Base-by-base conservation (phyloP, 2,113 vertebrate species). In the Zonotrichia leucophrys region DNA sequence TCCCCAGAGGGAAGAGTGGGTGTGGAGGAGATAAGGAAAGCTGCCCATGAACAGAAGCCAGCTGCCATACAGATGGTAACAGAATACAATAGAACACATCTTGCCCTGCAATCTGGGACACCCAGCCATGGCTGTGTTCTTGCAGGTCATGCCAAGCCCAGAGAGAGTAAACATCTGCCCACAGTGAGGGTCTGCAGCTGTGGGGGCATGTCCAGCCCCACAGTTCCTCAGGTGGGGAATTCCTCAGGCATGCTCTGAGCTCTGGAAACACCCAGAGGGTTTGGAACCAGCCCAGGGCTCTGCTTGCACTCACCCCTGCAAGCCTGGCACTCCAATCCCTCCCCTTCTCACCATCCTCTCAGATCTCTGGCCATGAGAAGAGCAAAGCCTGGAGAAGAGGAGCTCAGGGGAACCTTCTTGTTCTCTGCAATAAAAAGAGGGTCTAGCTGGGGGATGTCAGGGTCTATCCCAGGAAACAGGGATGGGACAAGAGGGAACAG, bases 371-470 rank as follows among this genome's bases (percentile, higher is more conserved):
- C n/a, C 52, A 37, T 0, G 2, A 67, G 60, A 30, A 25, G 39
- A 30, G 39, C 39, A 46, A n/a, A 25, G 11, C 28, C 53, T 47
- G 70, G 12, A 41, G 46, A 15, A 18, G 15, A 68, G 20, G n/a
- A 75, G 47, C 46, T 68, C 53, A 10, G 62, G 21, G 39, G 5
- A 2, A 53, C 16, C n/a, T 46, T 46, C 41, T 15, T 53, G 60
- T 18, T 68, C 53, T 41, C 24, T 27, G 0, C 46, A 27, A 19
- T 18, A 4, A 53, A 5, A 83, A 39, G 11, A 41, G 20, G 11
- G 11, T 25, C 5, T 1, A 19, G 24, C 24, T 17, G 4, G 30
- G 53, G 21, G 4, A n/a, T 9, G 17, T 15, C 0, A 0, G 41
- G 39, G n/a, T 62, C 55, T 76, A 25, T 47, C 46, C n/a, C 28